Conservation (phyloP, 1,140 invertebrate genomes). For the Agrypnia vestita region DNA sequence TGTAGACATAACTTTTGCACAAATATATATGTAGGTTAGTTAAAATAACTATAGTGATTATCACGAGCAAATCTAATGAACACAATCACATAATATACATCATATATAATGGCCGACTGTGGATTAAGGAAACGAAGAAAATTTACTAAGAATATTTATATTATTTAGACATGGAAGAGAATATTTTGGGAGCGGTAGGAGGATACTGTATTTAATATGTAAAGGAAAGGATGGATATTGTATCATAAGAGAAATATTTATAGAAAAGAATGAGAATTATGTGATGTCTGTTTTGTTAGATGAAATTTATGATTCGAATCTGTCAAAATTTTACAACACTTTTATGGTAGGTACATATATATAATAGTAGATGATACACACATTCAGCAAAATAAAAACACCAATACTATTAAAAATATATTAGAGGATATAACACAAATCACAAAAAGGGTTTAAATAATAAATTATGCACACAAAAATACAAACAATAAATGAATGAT, state of each 20-base stretch:
- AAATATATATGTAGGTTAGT: too few species aligned
- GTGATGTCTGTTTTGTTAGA: too few species aligned
- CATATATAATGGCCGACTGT: too few species aligned
- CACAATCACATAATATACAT: too few species aligned
- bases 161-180: constrained; percentile 1
- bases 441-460: constrained; percentile 65
- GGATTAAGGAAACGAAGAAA: background rate
- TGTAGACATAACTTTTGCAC: too few species aligned
- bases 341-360: constrained; percentile 61
- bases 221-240: too few species aligned
- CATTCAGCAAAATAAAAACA: constrained; percentile 60
- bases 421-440: constrained; percentile 63
- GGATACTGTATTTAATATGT: too few species aligned
- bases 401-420: constrained; percentile 63
- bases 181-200: too few species aligned
- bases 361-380: too few species aligned
- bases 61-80: too few species aligned
- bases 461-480: constrained; percentile 60
- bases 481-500: constrained; percentile 39
- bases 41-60: too few species aligned
- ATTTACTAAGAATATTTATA: background rate
- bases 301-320: too few species aligned
- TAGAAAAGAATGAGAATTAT: background rate
- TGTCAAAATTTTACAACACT: background rate
- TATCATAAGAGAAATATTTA: background rate